Evolutionary conservation across 2,797 vertebrate species (phyloP).

Genomic region (Eutrigla gurnardus): DNA sequence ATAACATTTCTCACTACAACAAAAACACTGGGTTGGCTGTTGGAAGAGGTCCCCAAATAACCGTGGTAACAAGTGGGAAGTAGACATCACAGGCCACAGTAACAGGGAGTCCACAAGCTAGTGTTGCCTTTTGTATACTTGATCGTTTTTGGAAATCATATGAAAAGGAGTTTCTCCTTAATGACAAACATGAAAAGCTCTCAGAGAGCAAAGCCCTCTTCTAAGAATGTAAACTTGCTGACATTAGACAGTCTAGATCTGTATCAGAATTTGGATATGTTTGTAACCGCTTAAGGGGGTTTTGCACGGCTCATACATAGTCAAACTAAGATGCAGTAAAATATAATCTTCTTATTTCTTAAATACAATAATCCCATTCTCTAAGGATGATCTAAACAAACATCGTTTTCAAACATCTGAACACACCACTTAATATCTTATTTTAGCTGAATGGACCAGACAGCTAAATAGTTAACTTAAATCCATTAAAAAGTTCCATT

Average conservation of each 20-base stretch:
- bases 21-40: constrained; percentile 1
- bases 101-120: not conserved
- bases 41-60: constrained; percentile 1
- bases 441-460: too few species aligned
- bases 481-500: not conserved
- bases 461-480: too few species aligned
- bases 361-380: too few species aligned
- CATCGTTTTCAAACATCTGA: too few species aligned
- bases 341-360: too few species aligned
- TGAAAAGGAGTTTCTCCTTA: not conserved
- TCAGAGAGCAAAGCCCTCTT: not conserved
- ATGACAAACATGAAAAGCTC: not conserved
- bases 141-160: not conserved
- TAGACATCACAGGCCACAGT: not conserved
- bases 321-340: too few species aligned
- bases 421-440: too few species aligned
- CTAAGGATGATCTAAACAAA: too few species aligned
- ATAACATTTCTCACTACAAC: constrained; percentile 11
- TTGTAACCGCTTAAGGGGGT: too few species aligned
- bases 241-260: too few species aligned
- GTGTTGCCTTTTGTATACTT: not conserved
- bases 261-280: too few species aligned
- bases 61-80: not conserved
- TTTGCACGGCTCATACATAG: too few species aligned
- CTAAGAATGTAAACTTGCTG: not conserved